Evolutionary conservation across 2,113 vertebrate species (phyloP).

Genomic region (Myrmecophaga tridactyla): DNA sequence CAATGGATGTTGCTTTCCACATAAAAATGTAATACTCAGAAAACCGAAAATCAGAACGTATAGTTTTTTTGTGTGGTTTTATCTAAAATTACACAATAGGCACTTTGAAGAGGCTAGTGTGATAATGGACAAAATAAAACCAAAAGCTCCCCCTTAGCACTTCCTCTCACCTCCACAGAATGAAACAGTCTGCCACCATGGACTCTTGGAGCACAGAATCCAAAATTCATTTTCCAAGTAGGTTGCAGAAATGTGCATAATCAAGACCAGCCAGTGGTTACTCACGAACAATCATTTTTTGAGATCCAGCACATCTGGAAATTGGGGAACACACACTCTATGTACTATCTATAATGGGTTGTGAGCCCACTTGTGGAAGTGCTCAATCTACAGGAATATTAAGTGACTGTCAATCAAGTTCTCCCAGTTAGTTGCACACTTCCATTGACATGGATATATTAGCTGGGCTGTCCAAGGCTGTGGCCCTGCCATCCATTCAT

Average conservation of each 20-base stretch:
- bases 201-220: neutral
- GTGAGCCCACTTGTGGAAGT: neutral
- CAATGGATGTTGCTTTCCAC: neutral
- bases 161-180: rapidly evolving
- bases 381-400: neutral
- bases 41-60: neutral
- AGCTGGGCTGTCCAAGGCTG: neutral
- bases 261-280: neutral
- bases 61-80: constrained; percentile 19
- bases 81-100: neutral
- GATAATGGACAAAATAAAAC: neutral
- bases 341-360: too few relatives aligned
- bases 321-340: rapidly evolving
- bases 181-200: neutral
- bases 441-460: neutral
- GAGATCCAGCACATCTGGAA: neutral
- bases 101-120: neutral
- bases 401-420: too few relatives aligned
- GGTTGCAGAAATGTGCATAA: too few relatives aligned
- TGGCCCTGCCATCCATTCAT: neutral
- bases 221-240: neutral
- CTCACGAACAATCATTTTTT: neutral
- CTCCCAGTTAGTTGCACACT: neutral
- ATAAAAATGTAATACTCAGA: neutral
- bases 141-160: neutral